Conservation (phyloP, 2,888 invertebrate species). For the Pyrocoelia pectoralis region DNA sequence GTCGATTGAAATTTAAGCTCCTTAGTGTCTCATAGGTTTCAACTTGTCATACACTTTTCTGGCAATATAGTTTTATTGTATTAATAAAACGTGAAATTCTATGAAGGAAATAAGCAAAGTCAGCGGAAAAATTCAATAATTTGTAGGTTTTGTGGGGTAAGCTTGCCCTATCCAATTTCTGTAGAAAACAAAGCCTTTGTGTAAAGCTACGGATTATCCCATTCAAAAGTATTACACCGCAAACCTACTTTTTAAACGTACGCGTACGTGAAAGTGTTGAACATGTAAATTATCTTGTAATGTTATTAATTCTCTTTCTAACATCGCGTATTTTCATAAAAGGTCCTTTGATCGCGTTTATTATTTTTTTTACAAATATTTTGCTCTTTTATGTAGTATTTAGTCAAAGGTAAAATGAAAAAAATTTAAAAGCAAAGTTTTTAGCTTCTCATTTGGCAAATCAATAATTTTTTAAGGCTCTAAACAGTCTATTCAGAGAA, state of each 20-base stretch:
- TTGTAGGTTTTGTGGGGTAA: slow-evolving; percentile 31
- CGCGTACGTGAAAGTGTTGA: slow-evolving; percentile 11
- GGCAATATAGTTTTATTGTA: slow-evolving; percentile 8
- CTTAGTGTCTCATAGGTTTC: slow-evolving; percentile 12
- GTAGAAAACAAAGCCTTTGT: slow-evolving; percentile 30
- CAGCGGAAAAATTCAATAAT: slow-evolving; percentile 31
- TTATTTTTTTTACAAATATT: too few relatives aligned
- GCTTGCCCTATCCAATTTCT: slow-evolving; percentile 31
- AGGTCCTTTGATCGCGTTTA: too few relatives aligned
- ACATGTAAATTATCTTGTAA: slow-evolving; percentile 29
- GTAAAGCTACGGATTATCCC: slow-evolving; percentile 34
- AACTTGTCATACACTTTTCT: not conserved
- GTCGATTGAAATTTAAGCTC: slow-evolving; percentile 16
- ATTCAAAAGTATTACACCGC: slow-evolving; percentile 32
- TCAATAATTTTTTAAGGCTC: too few relatives aligned
- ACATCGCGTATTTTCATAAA: too few relatives aligned
- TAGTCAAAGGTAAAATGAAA: too few relatives aligned
- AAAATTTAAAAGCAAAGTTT: too few relatives aligned
- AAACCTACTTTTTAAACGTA: slow-evolving; percentile 35
- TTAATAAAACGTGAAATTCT: slow-evolving; percentile 18
- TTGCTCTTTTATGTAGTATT: too few relatives aligned
- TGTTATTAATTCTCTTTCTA: not conserved
- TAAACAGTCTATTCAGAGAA: too few relatives aligned
- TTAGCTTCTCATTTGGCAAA: too few relatives aligned
- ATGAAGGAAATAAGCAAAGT: slow-evolving; percentile 11